Percentiles rank a stretch among this genome's conserved stretches.
These are phyloP conservation scores for Apodemia mormo DNA, from an alignment of 2,888 invertebrate genomes.

Conservation along the genomic window DNA sequence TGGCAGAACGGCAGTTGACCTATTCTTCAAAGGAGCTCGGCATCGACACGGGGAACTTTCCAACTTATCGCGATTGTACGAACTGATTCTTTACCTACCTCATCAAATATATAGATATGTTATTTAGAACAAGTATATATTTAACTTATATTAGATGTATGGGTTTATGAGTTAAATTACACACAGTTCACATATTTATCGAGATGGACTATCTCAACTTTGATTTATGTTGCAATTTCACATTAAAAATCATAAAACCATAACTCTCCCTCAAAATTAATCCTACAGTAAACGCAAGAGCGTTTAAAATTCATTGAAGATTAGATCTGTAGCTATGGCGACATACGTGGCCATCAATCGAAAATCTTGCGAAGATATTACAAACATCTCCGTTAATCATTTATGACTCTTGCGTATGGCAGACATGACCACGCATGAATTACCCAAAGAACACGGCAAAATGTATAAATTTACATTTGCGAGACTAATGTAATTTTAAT, in stretches of 20 bases:
- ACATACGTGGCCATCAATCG: constrained; percentile 26
- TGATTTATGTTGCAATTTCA: background rate
- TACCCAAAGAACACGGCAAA: constrained; percentile 54
- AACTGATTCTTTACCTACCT: no score
- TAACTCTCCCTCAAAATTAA: background rate
- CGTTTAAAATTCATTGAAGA: background rate
- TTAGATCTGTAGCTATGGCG: background rate
- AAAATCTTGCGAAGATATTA: constrained; percentile 27
- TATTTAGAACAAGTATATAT: no score
- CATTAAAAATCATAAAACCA: background rate
- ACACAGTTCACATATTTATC: background rate
- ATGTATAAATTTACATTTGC: constrained; percentile 51
- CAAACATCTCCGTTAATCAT: constrained; percentile 36
- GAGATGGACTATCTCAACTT: background rate
- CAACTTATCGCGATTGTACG: no score
- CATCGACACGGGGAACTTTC: no score
- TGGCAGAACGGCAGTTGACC: no score
- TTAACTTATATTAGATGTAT: no score
- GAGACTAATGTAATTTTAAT: background rate
- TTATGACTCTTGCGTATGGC: constrained; percentile 44
- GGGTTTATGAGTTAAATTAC: background rate
- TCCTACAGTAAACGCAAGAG: background rate
- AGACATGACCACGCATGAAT: constrained; percentile 42
- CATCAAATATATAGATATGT: no score
- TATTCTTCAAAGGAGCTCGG: no score